Evolutionary conservation across 64 coral and sea anemone species (phyloP).

Genomic region (Dendronephthya gigantea): DNA sequence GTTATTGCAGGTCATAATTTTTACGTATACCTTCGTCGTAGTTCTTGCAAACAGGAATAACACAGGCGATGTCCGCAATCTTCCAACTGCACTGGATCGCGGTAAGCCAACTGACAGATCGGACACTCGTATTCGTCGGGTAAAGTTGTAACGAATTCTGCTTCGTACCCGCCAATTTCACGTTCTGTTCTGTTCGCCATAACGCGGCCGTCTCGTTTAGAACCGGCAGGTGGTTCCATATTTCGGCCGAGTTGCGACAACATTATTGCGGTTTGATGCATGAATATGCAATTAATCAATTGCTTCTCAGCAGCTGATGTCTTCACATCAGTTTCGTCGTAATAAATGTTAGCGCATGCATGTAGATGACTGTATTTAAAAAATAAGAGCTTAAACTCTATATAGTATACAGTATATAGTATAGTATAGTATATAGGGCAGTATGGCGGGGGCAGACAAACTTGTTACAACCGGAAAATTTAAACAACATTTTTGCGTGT

Average conservation of each 20-base stretch:
- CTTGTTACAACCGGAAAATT: too few species aligned
- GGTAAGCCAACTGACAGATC: slow-evolving; percentile 87
- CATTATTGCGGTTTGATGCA: not conserved
- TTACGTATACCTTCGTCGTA: slow-evolving; percentile 56
- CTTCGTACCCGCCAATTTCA: slow-evolving; percentile 77
- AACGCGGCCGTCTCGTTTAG: not conserved
- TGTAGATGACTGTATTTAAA: too few species aligned
- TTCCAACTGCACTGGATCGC: slow-evolving; percentile 92
- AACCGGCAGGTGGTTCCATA: not conserved
- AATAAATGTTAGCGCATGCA: too few species aligned
- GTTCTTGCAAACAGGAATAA: slow-evolving; percentile 85
- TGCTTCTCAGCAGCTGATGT: not conserved
- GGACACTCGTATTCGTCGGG: slow-evolving; percentile 95
- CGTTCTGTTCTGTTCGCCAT: slow-evolving; percentile 90
- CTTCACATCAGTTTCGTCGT: not conserved
- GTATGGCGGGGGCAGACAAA: too few species aligned
- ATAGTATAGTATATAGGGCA: too few species aligned
- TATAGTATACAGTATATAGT: too few species aligned
- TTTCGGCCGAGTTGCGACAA: too few species aligned
- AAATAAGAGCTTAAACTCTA: too few species aligned
- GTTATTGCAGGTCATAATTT: not conserved
- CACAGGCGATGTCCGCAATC: slow-evolving; percentile 95
- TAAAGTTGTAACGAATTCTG: slow-evolving; percentile 62
- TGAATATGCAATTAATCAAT: not conserved
- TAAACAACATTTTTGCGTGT: too few species aligned